Evolutionary conservation across 2,797 vertebrate species (phyloP), one percentile per base, ranked within the genome.

Genomic region (Tragopan temminckii): DNA sequence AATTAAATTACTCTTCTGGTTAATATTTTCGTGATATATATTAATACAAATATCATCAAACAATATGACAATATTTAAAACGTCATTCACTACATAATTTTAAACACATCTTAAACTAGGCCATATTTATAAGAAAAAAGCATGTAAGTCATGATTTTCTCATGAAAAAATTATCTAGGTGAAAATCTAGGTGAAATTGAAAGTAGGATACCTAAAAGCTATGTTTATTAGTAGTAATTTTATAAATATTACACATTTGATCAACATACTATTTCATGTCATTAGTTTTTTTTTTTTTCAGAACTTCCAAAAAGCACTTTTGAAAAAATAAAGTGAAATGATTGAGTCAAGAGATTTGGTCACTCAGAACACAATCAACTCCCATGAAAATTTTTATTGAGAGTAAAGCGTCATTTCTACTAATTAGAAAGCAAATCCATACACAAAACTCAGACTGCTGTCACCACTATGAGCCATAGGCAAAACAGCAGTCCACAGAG

Each of bases 401-500:
- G 24, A 83, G 70, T 11, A 40, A 16, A 59, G 2, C 10, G 76
- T 4, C 14, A 67, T 74, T 95, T 91, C 58, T 59, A 62, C 46
- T 7, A 78, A 85, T 24, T 71, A 82, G 35, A 82, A 64, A 88
- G 24, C 3, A 74, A 74, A 55, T 77, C 15, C 29, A 71, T 13
- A 27, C 50, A 50, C 61, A 66, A 88, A 77, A 59, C 59, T 74
- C 62, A 76, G 17, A 14, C 67, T 94, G 52, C 15, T 29, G 50
- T 52, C 50, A 52, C 50, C 27, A 52, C 50, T 52, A 29, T 29
- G 27, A 52, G 15, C 50, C 50, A 52, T 25, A 29, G 27, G 8
- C 15, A 52, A 52, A 52, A 52, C 50, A 52, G 50, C 25, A 52
- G 27, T 52, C 50, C 25, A 16, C 9, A 9, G 25, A 52, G 50